Base-by-base conservation (phyloP, 2,113 vertebrate genomes). In the Pteruthius melanotis region DNA sequence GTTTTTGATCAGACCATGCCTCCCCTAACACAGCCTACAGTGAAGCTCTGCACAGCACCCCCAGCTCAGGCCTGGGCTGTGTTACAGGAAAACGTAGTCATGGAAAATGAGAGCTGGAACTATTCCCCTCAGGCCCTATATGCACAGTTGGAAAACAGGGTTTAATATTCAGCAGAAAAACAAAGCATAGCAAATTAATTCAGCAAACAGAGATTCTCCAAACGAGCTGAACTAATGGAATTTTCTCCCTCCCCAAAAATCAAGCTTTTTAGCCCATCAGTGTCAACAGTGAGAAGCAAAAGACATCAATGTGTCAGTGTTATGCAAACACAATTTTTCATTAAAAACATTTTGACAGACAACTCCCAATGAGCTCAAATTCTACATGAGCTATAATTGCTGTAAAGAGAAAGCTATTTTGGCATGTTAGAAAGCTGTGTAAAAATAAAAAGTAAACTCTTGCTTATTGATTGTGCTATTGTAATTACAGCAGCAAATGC, bases 331-430 rank as follows among this genome's bases (percentile, higher is more conserved):
- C 53, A 69, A 23, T 39, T 89, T 86, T 91, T 91, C 61, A 94
- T 93, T 87, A 95, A 89, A 94, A 96, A 91, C 72, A 83, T 90
- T 93, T 83, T 59, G 72, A 93, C 91, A 90, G 86, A 94, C 66
- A 95, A 35, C 37, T 89, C 83, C 65, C 1, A 0, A 65, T 57
- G 37, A 93, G 49, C 70, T 94, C 60, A 68, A 87, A 65, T 87
- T 82, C 74, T 69, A 72, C 69, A 33, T 7, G 40, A 94, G 68
- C 59, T 83, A 4, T 54, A 91, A 84, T 10, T 78, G 39, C 65
- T 64, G 65, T 68, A 63, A 66, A 75, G n/a, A 49, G 24, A 12
- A 47, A 78, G 49, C 39, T 84, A 40, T 84, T 84, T 79, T 45
- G 30, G 40, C 53, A 49, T 3, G 14, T 89, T 82, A 78, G 52